These are phyloP conservation scores for Torymus auratus DNA, from an alignment of 2,888 invertebrate genomes.

Conservation along the genomic window DNA sequence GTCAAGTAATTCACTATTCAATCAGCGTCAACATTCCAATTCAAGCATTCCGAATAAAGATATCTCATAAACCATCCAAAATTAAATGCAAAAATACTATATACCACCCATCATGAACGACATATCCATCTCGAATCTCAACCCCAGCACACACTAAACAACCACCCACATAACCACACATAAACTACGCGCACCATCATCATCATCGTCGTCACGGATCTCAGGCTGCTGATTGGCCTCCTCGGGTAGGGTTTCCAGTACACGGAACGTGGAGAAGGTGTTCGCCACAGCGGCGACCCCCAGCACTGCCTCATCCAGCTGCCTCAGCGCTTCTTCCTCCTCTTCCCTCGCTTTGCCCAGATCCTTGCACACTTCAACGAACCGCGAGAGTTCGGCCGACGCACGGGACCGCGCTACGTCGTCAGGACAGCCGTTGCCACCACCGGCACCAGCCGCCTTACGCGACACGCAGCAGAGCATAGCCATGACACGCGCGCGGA, in stretches of 20 bases:
- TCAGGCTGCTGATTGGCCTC: background rate
- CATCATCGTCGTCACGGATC: too few relatives aligned
- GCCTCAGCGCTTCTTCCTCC: constrained; percentile 45
- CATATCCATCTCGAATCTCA: too few relatives aligned
- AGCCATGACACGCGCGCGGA: constrained; percentile 26
- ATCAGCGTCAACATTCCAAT: too few relatives aligned
- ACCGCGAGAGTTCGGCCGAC: constrained; percentile 45
- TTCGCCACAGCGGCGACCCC: constrained; percentile 52
- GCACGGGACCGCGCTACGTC: constrained; percentile 52
- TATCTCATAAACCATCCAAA: too few relatives aligned
- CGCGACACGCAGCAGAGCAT: constrained; percentile 73
- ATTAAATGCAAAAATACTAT: too few relatives aligned
- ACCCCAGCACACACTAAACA: too few relatives aligned
- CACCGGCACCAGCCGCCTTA: constrained; percentile 63
- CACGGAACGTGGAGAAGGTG: constrained; percentile 36
- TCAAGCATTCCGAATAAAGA: too few relatives aligned
- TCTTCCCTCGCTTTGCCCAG: background rate
- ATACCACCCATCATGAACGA: too few relatives aligned
- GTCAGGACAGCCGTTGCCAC: constrained; percentile 64
- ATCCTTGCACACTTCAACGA: constrained; percentile 46
- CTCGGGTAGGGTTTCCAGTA: constrained; percentile 20
- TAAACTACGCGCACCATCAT: too few relatives aligned
- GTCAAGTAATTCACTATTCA: too few relatives aligned
- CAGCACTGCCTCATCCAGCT: constrained; percentile 53
- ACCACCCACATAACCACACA: too few relatives aligned